Evolutionary conservation across 1,140 invertebrate species (phyloP).

Genomic region (Lineus longissimus): DNA sequence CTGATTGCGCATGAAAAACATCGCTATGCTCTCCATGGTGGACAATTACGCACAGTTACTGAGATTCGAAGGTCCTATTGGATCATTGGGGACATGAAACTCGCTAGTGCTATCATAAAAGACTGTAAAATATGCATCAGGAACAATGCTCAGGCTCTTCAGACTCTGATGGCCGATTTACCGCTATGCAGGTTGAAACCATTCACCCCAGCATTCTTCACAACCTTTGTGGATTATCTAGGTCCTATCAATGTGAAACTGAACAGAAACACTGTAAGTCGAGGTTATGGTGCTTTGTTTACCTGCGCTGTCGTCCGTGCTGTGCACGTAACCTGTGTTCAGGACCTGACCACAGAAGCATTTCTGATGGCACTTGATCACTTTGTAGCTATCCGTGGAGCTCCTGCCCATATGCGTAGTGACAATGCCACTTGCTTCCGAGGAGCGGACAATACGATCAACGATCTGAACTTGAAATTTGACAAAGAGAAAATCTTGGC

Average conservation of each 20-base stretch:
- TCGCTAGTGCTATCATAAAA: neutral
- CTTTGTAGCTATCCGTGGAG: neutral
- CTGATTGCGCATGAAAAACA: neutral
- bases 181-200: neutral
- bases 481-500: neutral
- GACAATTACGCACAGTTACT: neutral
- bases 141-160: neutral
- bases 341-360: neutral
- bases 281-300: constrained; percentile 1
- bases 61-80: neutral
- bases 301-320: neutral
- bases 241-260: neutral
- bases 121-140: neutral
- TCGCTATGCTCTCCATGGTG: neutral
- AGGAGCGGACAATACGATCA: constrained; percentile 1
- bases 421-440: constrained; percentile 1
- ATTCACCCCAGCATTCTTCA: neutral
- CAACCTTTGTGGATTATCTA: constrained; percentile 1
- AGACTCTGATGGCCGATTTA: neutral
- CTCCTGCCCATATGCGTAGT: neutral
- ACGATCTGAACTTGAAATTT: neutral
- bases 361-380: neutral
- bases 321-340: constrained; percentile 3
- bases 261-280: neutral
- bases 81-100: constrained; percentile 1